A percentile compares a stretch with the other conserved stretches of the same genome.
Evolutionary conservation across 2,797 vertebrate genomes (phyloP).

Genomic region (Halcyon leucocephala): DNA sequence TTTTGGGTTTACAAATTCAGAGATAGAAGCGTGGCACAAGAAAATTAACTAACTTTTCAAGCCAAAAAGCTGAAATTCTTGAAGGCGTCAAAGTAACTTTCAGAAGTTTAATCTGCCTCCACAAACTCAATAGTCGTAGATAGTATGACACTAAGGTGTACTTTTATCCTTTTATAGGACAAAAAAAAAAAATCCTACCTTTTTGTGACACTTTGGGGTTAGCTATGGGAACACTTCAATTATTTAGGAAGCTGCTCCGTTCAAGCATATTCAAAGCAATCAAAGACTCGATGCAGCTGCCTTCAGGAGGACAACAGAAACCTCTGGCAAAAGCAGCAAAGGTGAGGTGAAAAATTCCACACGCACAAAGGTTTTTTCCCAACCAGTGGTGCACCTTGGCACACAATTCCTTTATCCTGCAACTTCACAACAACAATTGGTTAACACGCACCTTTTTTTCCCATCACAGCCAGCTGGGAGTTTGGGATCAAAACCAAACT

Average conservation of each 20-base stretch:
- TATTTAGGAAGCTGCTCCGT: background rate
- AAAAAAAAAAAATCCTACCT: background rate
- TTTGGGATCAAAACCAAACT: background rate
- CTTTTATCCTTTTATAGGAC: background rate
- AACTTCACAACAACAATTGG: background rate
- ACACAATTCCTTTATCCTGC: background rate
- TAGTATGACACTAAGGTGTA: background rate
- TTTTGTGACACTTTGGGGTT: background rate
- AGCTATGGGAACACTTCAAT: background rate
- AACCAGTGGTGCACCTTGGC: background rate
- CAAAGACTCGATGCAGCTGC: fast-evolving
- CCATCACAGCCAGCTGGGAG: background rate
- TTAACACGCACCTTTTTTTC: background rate
- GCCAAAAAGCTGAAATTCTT: background rate
- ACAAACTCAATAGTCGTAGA: background rate
- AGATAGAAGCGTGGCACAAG: background rate
- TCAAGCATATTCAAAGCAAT: background rate
- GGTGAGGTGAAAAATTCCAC: background rate
- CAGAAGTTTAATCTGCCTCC: background rate
- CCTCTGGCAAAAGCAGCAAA: background rate
- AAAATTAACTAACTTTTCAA: background rate
- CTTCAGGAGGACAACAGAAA: background rate
- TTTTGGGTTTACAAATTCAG: conserved; percentile 29
- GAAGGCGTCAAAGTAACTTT: conserved; percentile 8
- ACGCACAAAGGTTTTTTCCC: background rate